Evolutionary conservation across 2,888 invertebrate species (phyloP), one percentile per base, ranked within the genome.

Genomic region (Tenthredo amoena): DNA sequence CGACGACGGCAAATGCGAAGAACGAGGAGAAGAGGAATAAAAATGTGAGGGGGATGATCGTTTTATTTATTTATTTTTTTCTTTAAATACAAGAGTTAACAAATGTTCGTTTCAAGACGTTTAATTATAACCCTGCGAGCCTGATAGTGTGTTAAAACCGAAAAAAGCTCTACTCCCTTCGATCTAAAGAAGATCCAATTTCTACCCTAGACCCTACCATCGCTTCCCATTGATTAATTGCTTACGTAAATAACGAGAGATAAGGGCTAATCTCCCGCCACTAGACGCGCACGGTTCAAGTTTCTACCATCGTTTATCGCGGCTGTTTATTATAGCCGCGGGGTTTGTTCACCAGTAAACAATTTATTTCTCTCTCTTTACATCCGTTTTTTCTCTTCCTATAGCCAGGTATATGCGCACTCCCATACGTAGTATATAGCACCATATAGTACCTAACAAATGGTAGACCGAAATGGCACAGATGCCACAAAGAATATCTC

Each of bases 231-330:
- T 68, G 68, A 68, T 68, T 68, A 68, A 68, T 68, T 68, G 18
- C 68, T 68, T 68, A 68, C 68, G 34, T 68, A 68, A 68, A 68
- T 68, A 68, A 68, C 68, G 34, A 68, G 68, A 68, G 68, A 68
- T 68, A 68, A 68, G 68, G 68, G 68, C 34, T 68, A 68, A 34
- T 68, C 31, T 68, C 31, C 34, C 34, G 34, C 18, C 34, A 68
- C 34, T 68, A 68, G 68, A 68, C 68, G n/a, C n/a, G 55, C n/a
- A n/a, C 7, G 68, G 31, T 34, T 68, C 68, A 68, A 68, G 68
- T 68, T 68, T 68, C 68, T 34, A 34, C 68, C 31, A 68, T 68
- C 68, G 68, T 68, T 68, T 68, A 68, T 68, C 68, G 68, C 7
- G 18, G 68, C 74, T 74, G 40, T 74, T 40, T 26, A 40, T 74